Conservation (phyloP, 2,888 invertebrate genomes). For the Clepsis dumicolana region DNA sequence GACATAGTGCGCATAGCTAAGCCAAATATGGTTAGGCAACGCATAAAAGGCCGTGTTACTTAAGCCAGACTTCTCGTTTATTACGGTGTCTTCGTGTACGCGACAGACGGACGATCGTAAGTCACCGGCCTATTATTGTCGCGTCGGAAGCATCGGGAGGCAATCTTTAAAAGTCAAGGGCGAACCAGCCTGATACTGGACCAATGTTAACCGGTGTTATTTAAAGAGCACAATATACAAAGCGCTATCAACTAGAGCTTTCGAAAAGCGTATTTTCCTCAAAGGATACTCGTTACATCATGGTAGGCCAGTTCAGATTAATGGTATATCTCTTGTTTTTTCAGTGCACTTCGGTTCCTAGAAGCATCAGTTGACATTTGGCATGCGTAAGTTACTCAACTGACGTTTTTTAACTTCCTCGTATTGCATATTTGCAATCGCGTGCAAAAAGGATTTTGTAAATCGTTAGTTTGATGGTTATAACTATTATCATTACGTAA, state of each 20-base stretch:
- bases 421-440: conserved; percentile 1
- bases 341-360: conserved; percentile 17
- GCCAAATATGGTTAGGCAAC: conserved; percentile 51
- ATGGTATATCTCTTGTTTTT: conserved; percentile 11
- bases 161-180: conserved; percentile 82
- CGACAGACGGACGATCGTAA: conserved; percentile 50
- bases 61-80: conserved; percentile 42
- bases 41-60: conserved; percentile 51
- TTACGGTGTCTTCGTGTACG: conserved; percentile 27
- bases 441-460: neutral
- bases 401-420: neutral
- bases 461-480: neutral
- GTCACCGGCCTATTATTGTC: conserved; percentile 67
- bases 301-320: conserved; percentile 32
- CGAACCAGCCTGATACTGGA: conserved; percentile 70
- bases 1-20: conserved; percentile 48
- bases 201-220: conserved; percentile 86
- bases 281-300: conserved; percentile 63
- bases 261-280: conserved; percentile 75
- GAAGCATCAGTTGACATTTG: conserved; percentile 26
- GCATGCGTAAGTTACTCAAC: conserved; percentile 4
- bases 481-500: too few relatives aligned
- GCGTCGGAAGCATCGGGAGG: conserved; percentile 79
- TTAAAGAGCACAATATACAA: conserved; percentile 79
- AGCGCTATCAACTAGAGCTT: conserved; percentile 69